Percentiles rank a stretch among this genome's conserved stretches.
Evolutionary conservation across 1,140 invertebrate species (phyloP).

Genomic region (Drosophila dunni): DNA sequence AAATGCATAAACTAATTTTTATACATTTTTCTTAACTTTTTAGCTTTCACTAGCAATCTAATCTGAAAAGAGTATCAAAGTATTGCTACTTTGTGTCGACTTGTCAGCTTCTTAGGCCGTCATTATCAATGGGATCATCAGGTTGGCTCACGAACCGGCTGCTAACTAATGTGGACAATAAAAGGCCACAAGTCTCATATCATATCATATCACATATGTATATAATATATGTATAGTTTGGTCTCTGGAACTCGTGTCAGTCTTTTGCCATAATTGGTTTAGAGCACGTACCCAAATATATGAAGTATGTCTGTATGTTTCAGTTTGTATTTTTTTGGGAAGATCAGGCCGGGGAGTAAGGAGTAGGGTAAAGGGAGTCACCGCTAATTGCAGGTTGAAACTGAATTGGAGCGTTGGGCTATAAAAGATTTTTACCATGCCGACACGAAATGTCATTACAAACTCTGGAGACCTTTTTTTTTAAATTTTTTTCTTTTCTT

Average conservation of each 20-base stretch:
- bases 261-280: constrained; percentile 63
- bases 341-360: neutral
- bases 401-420: constrained; percentile 37
- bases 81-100: neutral
- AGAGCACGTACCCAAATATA: constrained; percentile 59
- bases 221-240: constrained; percentile 4
- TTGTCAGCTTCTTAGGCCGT: neutral
- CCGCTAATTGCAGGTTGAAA: constrained; percentile 61
- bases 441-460: constrained; percentile 60
- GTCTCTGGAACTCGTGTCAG: constrained; percentile 63
- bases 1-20: no score
- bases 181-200: constrained; percentile 47
- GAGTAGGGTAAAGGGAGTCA: neutral
- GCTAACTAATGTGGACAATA: constrained; percentile 55
- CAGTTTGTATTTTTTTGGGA: neutral
- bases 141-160: constrained; percentile 41
- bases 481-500: neutral
- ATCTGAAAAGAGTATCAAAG: constrained; percentile 4
- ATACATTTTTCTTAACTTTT: no score
- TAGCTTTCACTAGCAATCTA: no score
- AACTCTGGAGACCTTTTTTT: constrained; percentile 10
- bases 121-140: constrained; percentile 51
- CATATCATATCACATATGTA: neutral
- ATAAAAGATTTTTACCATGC: constrained; percentile 45
- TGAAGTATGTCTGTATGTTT: neutral